Percentiles rank a stretch among this genome's conserved stretches.
phyloP scores from a whole-genome alignment of 2,797 vertebrate species.

The Psittacula derbiana region DNA sequence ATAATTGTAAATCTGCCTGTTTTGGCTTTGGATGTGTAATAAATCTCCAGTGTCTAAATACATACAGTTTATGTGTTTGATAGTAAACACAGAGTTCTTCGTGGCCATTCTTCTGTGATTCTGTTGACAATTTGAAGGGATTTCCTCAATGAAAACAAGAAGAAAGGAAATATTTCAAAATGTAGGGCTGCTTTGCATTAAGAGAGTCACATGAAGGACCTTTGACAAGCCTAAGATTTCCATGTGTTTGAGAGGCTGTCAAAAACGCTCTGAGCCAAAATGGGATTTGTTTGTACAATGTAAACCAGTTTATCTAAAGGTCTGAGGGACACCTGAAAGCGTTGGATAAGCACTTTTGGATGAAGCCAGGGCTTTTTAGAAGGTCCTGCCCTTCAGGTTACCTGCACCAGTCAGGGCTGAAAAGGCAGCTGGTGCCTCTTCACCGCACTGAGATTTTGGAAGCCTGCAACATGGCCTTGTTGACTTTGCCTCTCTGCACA shows the following conservation, averaged over 20 bases:
- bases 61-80: slow-evolving; percentile 38
- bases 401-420: neutral
- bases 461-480: neutral
- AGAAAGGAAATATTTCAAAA: slow-evolving; percentile 60
- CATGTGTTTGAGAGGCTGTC: slow-evolving; percentile 61
- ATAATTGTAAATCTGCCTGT: slow-evolving; percentile 14
- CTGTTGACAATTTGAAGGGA: slow-evolving; percentile 48
- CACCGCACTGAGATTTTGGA: neutral
- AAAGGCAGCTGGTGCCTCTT: neutral
- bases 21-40: slow-evolving; percentile 43
- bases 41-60: slow-evolving; percentile 55
- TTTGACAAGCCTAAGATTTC: slow-evolving; percentile 56
- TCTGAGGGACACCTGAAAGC: slow-evolving; percentile 58
- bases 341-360: slow-evolving; percentile 57
- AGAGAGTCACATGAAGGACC: slow-evolving; percentile 61
- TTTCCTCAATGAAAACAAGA: slow-evolving; percentile 56
- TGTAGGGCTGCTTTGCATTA: slow-evolving; percentile 44
- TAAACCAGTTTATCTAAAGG: slow-evolving; percentile 63
- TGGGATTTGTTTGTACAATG: slow-evolving; percentile 58
- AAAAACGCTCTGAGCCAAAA: slow-evolving; percentile 61
- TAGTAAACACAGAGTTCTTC: slow-evolving; percentile 38
- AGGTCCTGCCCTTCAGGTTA: slow-evolving; percentile 3
- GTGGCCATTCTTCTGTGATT: neutral
- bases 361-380: slow-evolving; percentile 11
- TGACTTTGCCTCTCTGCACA: neutral